Percentiles rank a stretch among this genome's conserved stretches.
Conservation (phyloP, 1,140 invertebrate genomes). For the Nebria ingens region DNA sequence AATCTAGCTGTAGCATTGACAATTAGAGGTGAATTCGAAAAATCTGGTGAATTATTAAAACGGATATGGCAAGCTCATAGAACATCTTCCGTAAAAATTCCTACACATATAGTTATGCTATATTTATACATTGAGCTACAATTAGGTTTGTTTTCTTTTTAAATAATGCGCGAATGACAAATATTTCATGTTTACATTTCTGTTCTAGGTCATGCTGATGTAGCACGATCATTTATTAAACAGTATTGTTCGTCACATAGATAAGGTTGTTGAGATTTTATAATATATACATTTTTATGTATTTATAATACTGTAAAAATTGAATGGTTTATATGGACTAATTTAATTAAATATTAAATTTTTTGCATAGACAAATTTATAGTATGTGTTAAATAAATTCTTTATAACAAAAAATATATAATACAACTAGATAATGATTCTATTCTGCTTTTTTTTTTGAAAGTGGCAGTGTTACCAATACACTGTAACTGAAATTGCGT, state of each 20-base stretch:
- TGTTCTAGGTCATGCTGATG: constrained; percentile 44
- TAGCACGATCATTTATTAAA: constrained; percentile 42
- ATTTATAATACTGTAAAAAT: background rate
- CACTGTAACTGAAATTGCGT: too few relatives aligned
- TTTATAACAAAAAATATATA: too few relatives aligned
- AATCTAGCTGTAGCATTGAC: constrained; percentile 71
- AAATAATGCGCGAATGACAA: background rate
- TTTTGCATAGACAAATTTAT: too few relatives aligned
- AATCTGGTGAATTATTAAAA: constrained; percentile 58
- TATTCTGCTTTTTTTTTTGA: too few relatives aligned
- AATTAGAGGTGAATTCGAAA: constrained; percentile 63
- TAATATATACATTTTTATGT: background rate
- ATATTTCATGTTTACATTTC: constrained; percentile 18
- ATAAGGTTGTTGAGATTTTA: background rate
- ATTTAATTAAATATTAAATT: too few relatives aligned
- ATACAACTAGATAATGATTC: too few relatives aligned
- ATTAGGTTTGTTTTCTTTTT: constrained; percentile 43
- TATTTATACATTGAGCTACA: constrained; percentile 62
- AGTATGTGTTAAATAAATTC: too few relatives aligned
- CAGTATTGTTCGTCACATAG: constrained; percentile 37
- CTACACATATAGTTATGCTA: constrained; percentile 60
- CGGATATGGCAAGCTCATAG: constrained; percentile 51
- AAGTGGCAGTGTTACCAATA: too few relatives aligned
- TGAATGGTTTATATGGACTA: background rate
- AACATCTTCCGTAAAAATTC: constrained; percentile 47